These are phyloP conservation scores for Panagrolaimus sp. DNA, from an alignment of 1,140 invertebrate species.

Conservation along the genomic window DNA sequence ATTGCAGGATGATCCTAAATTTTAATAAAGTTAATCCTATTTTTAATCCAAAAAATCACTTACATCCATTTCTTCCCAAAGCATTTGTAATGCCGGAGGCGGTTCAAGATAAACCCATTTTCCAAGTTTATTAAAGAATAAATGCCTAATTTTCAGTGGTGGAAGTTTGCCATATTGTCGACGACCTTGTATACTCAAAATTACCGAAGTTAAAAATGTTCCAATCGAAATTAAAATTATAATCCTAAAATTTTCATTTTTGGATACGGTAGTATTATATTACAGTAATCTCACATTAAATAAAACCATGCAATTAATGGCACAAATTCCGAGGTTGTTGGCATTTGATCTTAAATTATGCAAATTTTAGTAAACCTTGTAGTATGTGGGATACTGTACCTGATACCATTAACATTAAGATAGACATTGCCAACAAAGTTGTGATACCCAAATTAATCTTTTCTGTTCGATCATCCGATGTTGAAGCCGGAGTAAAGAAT, in stretches of 20 bases:
- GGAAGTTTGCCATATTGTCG: conserved; percentile 55
- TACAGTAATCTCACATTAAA: conserved; percentile 38
- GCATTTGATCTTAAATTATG: conserved; percentile 53
- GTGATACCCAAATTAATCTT: conserved; percentile 47
- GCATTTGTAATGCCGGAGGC: conserved; percentile 46
- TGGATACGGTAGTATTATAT: too few relatives aligned
- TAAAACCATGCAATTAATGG: conserved; percentile 59
- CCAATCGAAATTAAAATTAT: conserved; percentile 57
- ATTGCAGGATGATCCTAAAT: conserved; percentile 44
- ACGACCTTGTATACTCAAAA: conserved; percentile 54
- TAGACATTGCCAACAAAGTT: conserved; percentile 52
- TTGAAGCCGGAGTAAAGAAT: conserved; percentile 58
- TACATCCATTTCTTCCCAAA: conserved; percentile 57
- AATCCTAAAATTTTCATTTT: conserved; percentile 17
- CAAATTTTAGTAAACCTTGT: background rate
- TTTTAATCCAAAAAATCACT: background rate
- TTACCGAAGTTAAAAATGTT: conserved; percentile 55
- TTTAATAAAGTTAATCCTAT: background rate
- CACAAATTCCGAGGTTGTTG: conserved; percentile 57
- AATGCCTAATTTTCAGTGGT: conserved; percentile 41
- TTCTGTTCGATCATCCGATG: conserved; percentile 56
- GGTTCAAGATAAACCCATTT: conserved; percentile 46
- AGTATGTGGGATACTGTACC: background rate
- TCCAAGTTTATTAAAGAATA: conserved; percentile 48
- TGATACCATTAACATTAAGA: conserved; percentile 57